phyloP scores from a whole-genome alignment of 2,113 vertebrate species.

The Cnemophilus loriae region DNA sequence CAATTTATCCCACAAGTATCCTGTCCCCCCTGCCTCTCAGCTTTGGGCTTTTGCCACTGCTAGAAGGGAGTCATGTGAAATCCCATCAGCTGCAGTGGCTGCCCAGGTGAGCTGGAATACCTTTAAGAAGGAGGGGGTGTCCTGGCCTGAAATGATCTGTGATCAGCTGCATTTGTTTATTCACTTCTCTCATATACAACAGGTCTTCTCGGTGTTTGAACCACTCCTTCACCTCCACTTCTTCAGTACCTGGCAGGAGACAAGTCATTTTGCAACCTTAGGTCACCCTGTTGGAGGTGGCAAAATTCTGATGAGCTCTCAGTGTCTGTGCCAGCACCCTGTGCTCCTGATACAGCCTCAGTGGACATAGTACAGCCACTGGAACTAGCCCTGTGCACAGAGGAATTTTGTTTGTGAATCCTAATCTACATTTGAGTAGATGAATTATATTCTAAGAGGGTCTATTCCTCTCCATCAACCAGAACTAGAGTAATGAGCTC shows the following conservation, averaged over 20 bases:
- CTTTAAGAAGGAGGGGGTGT: constrained; percentile 66
- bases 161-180: constrained; percentile 61
- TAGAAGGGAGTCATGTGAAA: neutral
- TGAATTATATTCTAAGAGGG: neutral
- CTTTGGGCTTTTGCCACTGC: neutral
- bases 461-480: neutral
- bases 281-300: neutral
- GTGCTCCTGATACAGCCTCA: neutral
- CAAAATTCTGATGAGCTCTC: neutral
- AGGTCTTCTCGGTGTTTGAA: constrained; percentile 80
- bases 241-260: constrained; percentile 65
- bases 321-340: neutral
- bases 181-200: constrained; percentile 74
- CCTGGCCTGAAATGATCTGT: constrained; percentile 78
- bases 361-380: accelerated
- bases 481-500: neutral
- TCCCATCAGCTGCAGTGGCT: neutral
- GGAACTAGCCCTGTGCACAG: neutral
- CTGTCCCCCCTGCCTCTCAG: neutral
- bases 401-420: neutral
- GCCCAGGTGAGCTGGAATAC: constrained; percentile 54
- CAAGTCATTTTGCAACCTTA: neutral
- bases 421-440: neutral
- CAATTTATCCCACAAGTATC: neutral
- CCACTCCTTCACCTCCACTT: constrained; percentile 76